Conservation (phyloP, 2,797 vertebrate genomes). For the Leptodon cayanensis region DNA sequence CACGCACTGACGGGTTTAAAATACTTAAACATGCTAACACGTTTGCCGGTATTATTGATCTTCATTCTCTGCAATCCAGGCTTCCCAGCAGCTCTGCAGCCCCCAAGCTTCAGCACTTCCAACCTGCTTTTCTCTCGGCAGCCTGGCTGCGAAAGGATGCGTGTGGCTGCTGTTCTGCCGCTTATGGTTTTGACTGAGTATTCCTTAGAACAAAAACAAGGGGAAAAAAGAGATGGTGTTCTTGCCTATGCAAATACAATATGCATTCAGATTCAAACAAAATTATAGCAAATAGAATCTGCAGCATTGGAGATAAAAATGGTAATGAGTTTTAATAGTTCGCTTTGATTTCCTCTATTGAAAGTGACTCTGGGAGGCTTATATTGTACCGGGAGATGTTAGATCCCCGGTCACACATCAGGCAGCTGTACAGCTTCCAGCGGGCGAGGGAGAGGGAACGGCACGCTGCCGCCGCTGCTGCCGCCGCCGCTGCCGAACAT, state of each 20-base stretch:
- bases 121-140: not conserved
- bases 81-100: not conserved
- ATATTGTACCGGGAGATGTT: not conserved
- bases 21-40: accelerated
- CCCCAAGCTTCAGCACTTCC: not conserved
- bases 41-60: accelerated
- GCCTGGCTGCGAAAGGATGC: not conserved
- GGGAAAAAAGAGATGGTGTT: not conserved
- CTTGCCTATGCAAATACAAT: not conserved
- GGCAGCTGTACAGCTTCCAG: not conserved
- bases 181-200: not conserved
- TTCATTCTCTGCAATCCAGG: not conserved
- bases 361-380: not conserved
- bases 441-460: not conserved
- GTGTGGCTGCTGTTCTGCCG: not conserved
- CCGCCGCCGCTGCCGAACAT: not conserved
- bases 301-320: conserved; percentile 54
- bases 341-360: conserved; percentile 7
- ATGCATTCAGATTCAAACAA: conserved; percentile 14
- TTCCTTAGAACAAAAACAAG: not conserved
- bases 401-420: not conserved
- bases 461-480: not conserved
- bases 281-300: conserved; percentile 7
- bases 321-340: conserved; percentile 58
- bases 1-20: not conserved